Conservation (phyloP, 37 sponge, comb jelly and placozoan species). For the Axinella damicornis region DNA sequence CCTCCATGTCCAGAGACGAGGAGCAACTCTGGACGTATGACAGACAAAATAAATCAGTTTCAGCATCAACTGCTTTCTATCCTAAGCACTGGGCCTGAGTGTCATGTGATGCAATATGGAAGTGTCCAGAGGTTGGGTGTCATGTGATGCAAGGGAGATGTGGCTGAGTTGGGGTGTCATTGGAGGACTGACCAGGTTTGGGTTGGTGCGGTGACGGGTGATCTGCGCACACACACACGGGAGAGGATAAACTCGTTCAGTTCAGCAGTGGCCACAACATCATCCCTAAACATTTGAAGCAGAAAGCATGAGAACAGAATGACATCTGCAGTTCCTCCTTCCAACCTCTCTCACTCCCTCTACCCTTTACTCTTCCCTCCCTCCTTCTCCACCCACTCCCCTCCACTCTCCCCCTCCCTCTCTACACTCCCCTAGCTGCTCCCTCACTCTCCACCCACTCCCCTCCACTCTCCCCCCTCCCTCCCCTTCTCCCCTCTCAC, state of each 20-base stretch:
- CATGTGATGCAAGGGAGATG: no score
- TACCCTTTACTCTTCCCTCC: not conserved
- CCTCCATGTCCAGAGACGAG: constrained; percentile 78
- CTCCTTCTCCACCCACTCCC: not conserved
- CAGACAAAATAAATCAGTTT: no score
- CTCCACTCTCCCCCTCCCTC: no score
- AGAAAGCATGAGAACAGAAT: no score
- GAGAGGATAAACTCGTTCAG: constrained; percentile 64
- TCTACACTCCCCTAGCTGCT: no score
- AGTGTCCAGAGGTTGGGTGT: no score
- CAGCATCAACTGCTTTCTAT: no score
- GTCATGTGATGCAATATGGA: no score
- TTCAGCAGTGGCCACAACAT: constrained; percentile 61
- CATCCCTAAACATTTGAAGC: constrained; percentile 53
- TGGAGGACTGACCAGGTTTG: constrained; percentile 76
- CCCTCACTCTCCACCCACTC: not conserved
- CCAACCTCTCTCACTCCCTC: constrained; percentile 6
- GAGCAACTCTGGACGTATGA: constrained; percentile 78
- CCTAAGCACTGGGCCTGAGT: no score
- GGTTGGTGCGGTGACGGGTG: constrained; percentile 33
- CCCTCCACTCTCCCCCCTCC: not conserved
- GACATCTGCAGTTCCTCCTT: not conserved
- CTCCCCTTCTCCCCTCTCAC: constrained; percentile 15
- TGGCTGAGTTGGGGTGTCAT: no score
- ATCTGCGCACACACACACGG: constrained; percentile 60